Evolutionary conservation across 30 jellyfish, hydroid and myxozoan species (phyloP), one percentile per base, ranked within the genome.

Genomic region (Phacellophora camtschatica): DNA sequence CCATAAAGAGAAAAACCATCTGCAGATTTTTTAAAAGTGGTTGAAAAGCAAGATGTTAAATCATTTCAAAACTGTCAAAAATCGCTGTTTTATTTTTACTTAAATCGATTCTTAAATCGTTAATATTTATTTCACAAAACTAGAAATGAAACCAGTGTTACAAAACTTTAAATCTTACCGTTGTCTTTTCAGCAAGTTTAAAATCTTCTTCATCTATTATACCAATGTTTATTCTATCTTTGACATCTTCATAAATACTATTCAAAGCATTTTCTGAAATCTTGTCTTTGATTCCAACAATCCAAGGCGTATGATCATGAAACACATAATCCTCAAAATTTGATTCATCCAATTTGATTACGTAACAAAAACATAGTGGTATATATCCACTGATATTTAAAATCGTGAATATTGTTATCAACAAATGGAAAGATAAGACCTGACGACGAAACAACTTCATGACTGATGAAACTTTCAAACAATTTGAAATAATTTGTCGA

Each of bases 211-310:
- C 86, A 1, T 46, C 59, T 50, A 84, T 84, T 6, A 65, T 4
- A 6, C 84, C 95, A 84, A 84, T 43, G 18, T 72, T 45, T 22
- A 71, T 62, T 65, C 85, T 66, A 32, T 62, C 95, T 72, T 71
- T 84, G 70, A 73, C 82, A 23, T 71, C 34, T 20, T 64, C 84
- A 57, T 71, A 57, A 29, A 59, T 35, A 20, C 43, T 42, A 1
- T 72, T 71, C 50, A 71, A 25, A 20, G 35, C 78, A 2, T 62
- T 67, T 27, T 23, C 55, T 15, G 67, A 29, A n/a, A 84, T 33
- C 41, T 42, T 71, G 46, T n/a, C 50, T 39, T 54, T 50, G 12
- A 71, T 48, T 27, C 84, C 88, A 37, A 84, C 30, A 39, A 84
- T 84, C 84, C 83, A 71, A 25, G 86, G 87, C 19, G 61, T 67